phyloP scores from a whole-genome alignment of 2,113 vertebrate species.

The Rafetus swinhoei region DNA sequence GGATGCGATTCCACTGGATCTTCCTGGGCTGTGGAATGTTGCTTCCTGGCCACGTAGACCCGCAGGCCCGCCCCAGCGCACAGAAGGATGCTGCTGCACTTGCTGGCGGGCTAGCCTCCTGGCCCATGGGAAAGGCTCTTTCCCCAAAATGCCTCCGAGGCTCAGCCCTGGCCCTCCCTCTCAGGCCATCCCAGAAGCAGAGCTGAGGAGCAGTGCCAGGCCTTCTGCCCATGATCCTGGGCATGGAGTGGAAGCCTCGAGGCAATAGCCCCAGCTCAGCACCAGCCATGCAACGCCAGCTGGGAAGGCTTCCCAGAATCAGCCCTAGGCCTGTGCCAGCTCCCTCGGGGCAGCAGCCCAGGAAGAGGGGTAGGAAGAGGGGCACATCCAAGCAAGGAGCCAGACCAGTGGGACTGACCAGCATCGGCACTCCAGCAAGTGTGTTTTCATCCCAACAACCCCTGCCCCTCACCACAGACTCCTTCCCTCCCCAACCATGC shows the following conservation, averaged over 20 bases:
- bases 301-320: background rate
- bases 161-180: background rate
- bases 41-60: too few relatives aligned
- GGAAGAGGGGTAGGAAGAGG: too few relatives aligned
- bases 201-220: background rate
- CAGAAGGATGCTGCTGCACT: background rate
- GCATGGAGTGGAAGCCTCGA: background rate
- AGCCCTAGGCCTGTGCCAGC: background rate
- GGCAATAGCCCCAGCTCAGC: background rate
- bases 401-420: background rate
- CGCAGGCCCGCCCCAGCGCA: background rate
- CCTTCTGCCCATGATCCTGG: background rate
- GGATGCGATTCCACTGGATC: background rate
- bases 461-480: background rate
- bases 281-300: background rate
- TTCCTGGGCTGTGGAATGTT: too few relatives aligned
- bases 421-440: background rate
- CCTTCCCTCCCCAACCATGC: rapidly evolving
- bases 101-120: too few relatives aligned
- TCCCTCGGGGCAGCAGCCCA: background rate
- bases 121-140: background rate
- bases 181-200: background rate
- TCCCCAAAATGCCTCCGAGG: background rate
- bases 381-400: background rate
- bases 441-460: background rate